Base-by-base conservation (phyloP, 2,888 invertebrate species). In the Lumbricus terrestris region DNA sequence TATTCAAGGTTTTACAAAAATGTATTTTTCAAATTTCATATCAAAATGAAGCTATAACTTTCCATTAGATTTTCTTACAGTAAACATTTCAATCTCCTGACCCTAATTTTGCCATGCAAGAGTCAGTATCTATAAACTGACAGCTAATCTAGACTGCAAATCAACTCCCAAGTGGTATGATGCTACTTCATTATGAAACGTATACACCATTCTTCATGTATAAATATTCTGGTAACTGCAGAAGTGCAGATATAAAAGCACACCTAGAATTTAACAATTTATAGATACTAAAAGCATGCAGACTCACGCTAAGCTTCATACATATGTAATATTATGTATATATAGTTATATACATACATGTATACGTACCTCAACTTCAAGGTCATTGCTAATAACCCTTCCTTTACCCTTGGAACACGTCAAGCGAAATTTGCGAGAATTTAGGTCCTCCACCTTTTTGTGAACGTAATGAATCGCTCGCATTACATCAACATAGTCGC, bases 381-480 rank as follows among this genome's bases (percentile, higher is more conserved):
- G 98, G 95, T 98, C 98, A 95, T 98, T 98, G 95, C 98, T 98
- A 92, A 97, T 97, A 95, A 98, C 98, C 89, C 98, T 96, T 6
- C 98, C 98, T 95, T 97, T 97, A 91, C 98, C 96, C 95, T 98
- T 98, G 0, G 98, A 98, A 95, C 99, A 99, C 91, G 98, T 97
- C 88, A 99, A 96, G 94, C 98, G 98, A 96, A 99, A 99, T 42
- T 98, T 98, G 92, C 98, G 96, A 82, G 92, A 93, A 90, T 98
- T 98, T 92, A 98, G 96, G 95, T 98, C 98, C 95, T 98, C 98
- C 8, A 99, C 98, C 94, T 98, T 98, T 94, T 97, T 97, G 96
- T 99, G 99, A 94, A 97, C 98, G 96, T 99, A 99, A 93, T 97
- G 97, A 92, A 98, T 97, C 93, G 97, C 96, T 54, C 97, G 96